Percentiles rank a stretch among this genome's conserved stretches.
Conservation (phyloP, 1,140 invertebrate species). For the Daktulosphaira vitifoliae region DNA sequence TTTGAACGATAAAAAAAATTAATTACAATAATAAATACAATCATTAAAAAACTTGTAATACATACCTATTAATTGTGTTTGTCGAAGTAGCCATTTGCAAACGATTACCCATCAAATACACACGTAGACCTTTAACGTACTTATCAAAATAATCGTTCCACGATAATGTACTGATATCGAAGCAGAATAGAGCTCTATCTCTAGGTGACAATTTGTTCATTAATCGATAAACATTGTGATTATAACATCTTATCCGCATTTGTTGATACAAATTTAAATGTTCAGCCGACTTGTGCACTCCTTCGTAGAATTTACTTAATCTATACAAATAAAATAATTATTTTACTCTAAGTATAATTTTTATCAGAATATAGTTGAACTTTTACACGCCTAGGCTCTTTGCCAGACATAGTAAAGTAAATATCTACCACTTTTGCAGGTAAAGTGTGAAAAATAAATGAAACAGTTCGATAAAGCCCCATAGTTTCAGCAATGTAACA, state of each 20-base stretch:
- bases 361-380: background rate
- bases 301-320: slow-evolving; percentile 11
- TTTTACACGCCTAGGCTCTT: slow-evolving; percentile 8
- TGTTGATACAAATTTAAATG: slow-evolving; percentile 47
- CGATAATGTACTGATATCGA: slow-evolving; percentile 56
- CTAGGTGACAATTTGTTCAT: slow-evolving; percentile 48
- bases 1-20: too few relatives aligned
- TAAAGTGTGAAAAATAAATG: background rate
- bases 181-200: slow-evolving; percentile 58
- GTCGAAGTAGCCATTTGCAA: slow-evolving; percentile 44
- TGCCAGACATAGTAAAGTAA: background rate
- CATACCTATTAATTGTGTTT: background rate
- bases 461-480: background rate
- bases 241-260: slow-evolving; percentile 42
- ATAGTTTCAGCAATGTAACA: slow-evolving; percentile 5
- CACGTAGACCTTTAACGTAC: slow-evolving; percentile 56
- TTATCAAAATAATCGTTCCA: slow-evolving; percentile 58
- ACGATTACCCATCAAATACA: slow-evolving; percentile 63
- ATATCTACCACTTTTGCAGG: slow-evolving; percentile 7
- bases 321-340: background rate
- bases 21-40: too few relatives aligned
- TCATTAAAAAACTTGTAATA: too few relatives aligned
- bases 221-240: slow-evolving; percentile 50
- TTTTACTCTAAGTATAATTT: background rate
- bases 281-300: slow-evolving; percentile 4